Conservation (phyloP, 2,113 vertebrate species). For the Xiphias gladius region DNA sequence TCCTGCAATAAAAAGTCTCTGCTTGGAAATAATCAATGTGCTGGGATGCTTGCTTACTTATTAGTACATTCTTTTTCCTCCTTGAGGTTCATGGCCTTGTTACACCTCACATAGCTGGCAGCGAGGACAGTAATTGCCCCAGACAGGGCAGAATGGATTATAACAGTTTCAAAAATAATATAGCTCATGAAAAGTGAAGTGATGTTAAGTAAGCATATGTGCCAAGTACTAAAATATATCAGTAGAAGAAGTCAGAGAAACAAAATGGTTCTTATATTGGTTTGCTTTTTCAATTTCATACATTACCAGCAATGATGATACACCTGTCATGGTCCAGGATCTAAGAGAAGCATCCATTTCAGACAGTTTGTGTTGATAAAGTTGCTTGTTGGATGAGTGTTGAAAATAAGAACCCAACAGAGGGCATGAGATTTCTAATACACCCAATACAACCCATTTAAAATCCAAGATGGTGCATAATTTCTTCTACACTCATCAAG, state of each 20-base stretch:
- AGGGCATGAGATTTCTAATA: too few relatives aligned
- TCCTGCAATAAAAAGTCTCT: constrained; percentile 56
- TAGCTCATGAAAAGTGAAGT: constrained; percentile 18
- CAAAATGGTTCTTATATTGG: not conserved
- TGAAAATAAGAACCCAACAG: not conserved
- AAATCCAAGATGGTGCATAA: not conserved
- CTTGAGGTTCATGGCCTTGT: constrained; percentile 49
- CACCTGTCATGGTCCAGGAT: too few relatives aligned
- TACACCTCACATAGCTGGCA: constrained; percentile 53
- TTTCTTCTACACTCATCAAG: not conserved
- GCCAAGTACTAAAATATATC: not conserved
- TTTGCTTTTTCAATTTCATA: not conserved
- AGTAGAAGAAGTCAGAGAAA: not conserved
- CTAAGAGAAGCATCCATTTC: too few relatives aligned
- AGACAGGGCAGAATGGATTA: constrained; percentile 24
- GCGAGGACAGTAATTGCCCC: constrained; percentile 33
- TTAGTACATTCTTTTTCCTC: constrained; percentile 56
- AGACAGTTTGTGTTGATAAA: too few relatives aligned
- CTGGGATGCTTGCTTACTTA: constrained; percentile 45
- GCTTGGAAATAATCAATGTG: constrained; percentile 67
- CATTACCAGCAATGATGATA: not conserved
- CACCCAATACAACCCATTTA: not conserved
- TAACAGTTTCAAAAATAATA: constrained; percentile 38
- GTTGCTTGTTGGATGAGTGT: too few relatives aligned
- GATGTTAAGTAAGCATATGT: constrained; percentile 20